Conservation (phyloP, 2,797 vertebrate genomes). For the Denticeps clupeoides region DNA sequence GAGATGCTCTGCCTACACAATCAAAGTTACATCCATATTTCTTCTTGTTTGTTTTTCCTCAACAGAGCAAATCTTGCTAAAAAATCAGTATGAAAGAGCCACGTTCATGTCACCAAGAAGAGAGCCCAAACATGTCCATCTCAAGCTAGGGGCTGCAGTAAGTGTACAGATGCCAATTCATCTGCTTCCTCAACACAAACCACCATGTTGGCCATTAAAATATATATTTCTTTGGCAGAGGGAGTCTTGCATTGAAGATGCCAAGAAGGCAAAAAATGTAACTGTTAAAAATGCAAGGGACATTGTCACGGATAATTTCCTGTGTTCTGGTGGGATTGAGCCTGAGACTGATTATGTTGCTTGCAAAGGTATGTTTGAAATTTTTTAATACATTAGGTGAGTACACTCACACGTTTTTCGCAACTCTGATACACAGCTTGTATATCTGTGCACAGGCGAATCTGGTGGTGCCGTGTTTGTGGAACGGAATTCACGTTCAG, state of each 20-base stretch:
- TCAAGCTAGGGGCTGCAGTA: constrained; percentile 26
- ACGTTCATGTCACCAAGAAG: constrained; percentile 14
- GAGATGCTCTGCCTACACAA: too few species aligned
- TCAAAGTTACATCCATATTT: too few species aligned
- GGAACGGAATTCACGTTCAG: constrained; percentile 13
- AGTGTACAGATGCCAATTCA: constrained; percentile 3
- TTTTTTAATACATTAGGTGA: neutral
- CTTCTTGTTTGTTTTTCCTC: neutral
- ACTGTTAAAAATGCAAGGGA: neutral
- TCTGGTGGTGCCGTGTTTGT: constrained; percentile 32
- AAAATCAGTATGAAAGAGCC: constrained; percentile 16
- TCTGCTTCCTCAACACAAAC: neutral
- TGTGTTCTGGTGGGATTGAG: constrained; percentile 33
- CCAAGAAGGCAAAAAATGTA: neutral
- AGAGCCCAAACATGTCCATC: constrained; percentile 5
- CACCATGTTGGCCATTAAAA: neutral
- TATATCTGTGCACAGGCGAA: constrained; percentile 26
- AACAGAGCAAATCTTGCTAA: constrained; percentile 27
- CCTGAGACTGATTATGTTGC: constrained; percentile 15
- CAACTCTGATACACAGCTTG: neutral
- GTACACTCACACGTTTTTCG: too few species aligned
- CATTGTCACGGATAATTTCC: constrained; percentile 26
- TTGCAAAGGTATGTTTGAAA: constrained; percentile 30
- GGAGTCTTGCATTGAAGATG: constrained; percentile 25
- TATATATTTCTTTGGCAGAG: neutral